These are phyloP conservation scores for Thalassaphorura encarpata DNA, from an alignment of 1,140 invertebrate genomes.

Conservation along the genomic window DNA sequence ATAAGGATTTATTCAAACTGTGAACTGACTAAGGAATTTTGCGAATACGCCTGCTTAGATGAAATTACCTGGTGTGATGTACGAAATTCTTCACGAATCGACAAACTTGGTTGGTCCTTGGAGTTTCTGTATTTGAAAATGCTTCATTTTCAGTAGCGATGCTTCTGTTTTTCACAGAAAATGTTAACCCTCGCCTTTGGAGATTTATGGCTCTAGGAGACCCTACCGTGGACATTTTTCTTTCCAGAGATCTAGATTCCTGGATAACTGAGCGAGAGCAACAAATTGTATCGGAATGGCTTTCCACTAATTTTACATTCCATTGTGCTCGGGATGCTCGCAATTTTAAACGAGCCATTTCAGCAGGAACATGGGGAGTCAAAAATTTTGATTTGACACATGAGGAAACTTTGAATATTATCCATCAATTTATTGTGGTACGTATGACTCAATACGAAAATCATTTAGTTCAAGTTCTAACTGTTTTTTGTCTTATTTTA, in stretches of 20 bases:
- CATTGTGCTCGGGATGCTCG: constrained; percentile 32
- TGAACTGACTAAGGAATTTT: not conserved
- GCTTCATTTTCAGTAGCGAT: not conserved
- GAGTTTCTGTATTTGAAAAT: not conserved
- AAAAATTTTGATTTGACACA: not conserved
- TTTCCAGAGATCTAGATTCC: constrained; percentile 27
- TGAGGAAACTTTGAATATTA: not conserved
- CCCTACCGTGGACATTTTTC: constrained; percentile 22
- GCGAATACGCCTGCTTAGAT: not conserved
- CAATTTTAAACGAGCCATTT: not conserved
- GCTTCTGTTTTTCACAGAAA: not conserved
- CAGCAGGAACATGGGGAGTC: not conserved
- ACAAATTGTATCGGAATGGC: constrained; percentile 29
- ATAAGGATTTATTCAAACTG: constrained; percentile 1
- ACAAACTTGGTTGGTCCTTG: too few relatives aligned
- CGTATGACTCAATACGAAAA: not conserved
- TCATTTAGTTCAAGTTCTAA: not conserved
- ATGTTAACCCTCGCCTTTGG: constrained; percentile 19
- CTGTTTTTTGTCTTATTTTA: not conserved
- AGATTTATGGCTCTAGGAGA: constrained; percentile 27
- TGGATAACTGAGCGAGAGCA: constrained; percentile 19
- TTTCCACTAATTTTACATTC: constrained; percentile 16
- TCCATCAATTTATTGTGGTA: not conserved
- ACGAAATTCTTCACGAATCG: not conserved
- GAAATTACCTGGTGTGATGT: not conserved